These are phyloP conservation scores for Apistogramma diplotaenia DNA, from an alignment of 2,113 vertebrate genomes.

Conservation along the genomic window DNA sequence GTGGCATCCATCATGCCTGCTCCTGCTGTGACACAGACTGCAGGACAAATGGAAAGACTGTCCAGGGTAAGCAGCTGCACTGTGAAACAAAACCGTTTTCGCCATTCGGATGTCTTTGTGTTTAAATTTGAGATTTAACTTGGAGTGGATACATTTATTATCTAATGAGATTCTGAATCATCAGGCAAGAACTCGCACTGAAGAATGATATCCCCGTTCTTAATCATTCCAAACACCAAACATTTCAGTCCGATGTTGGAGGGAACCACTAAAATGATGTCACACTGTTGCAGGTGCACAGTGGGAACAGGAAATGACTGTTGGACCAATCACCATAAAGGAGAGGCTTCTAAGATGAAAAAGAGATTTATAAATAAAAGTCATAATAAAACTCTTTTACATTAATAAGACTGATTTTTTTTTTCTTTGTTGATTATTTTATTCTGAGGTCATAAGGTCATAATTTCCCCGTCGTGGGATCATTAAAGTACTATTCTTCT, in stretches of 20 bases:
- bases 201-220: neutral
- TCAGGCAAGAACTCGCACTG: neutral
- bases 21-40: slow-evolving; percentile 55
- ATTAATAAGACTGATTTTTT: neutral
- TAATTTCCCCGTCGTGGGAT: no score
- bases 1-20: slow-evolving; percentile 30
- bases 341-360: neutral
- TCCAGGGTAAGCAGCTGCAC: slow-evolving; percentile 1
- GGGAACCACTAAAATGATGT: neutral
- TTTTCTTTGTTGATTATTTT: no score
- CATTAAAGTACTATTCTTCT: no score
- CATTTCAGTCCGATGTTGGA: no score
- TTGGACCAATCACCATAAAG: slow-evolving; percentile 47
- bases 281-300: slow-evolving; percentile 7
- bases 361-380: neutral
- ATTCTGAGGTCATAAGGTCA: fast-evolving
- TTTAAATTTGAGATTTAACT: no score
- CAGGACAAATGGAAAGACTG: neutral
- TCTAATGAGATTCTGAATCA: neutral
- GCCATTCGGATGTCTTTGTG: no score
- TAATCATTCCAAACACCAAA: no score
- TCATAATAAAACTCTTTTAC: neutral
- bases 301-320: slow-evolving; percentile 12
- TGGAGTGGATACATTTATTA: neutral
- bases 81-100: neutral